A percentile compares a stretch with the other conserved stretches of the same genome.
Conservation (phyloP, 2,797 vertebrate genomes). For the Enteromius argenteus region DNA sequence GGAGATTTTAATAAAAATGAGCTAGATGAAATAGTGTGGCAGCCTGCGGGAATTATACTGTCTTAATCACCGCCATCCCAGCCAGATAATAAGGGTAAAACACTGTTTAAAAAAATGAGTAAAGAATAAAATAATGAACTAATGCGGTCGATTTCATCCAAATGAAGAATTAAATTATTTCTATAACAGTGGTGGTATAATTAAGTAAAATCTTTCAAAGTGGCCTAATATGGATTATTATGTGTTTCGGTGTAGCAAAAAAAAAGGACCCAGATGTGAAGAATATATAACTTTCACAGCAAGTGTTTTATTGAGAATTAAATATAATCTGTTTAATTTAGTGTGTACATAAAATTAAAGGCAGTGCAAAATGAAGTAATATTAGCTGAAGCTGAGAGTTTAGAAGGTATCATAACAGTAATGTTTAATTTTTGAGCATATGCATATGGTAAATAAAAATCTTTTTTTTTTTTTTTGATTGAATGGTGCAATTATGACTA, state of each 20-base stretch:
- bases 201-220: conserved; percentile 37
- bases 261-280: conserved; percentile 11
- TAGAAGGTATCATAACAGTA: background rate
- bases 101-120: conserved; percentile 56
- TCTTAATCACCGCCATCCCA: conserved; percentile 74
- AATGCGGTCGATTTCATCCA: conserved; percentile 77
- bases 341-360: background rate
- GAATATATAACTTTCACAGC: background rate
- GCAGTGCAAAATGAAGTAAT: background rate
- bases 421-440: background rate
- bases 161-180: conserved; percentile 73
- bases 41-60: conserved; percentile 49
- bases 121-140: conserved; percentile 75
- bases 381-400: background rate
- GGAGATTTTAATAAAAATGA: conserved; percentile 51
- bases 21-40: conserved; percentile 40
- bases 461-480: background rate
- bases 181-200: conserved; percentile 59
- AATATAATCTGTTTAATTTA: background rate
- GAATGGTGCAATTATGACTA: background rate
- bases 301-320: background rate
- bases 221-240: conserved; percentile 16
- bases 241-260: background rate
- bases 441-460: background rate
- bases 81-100: conserved; percentile 70